A percentile compares a stretch with the other conserved stretches of the same genome.
Conservation (phyloP, 2,888 invertebrate species). For the Conistra vaccinii region DNA sequence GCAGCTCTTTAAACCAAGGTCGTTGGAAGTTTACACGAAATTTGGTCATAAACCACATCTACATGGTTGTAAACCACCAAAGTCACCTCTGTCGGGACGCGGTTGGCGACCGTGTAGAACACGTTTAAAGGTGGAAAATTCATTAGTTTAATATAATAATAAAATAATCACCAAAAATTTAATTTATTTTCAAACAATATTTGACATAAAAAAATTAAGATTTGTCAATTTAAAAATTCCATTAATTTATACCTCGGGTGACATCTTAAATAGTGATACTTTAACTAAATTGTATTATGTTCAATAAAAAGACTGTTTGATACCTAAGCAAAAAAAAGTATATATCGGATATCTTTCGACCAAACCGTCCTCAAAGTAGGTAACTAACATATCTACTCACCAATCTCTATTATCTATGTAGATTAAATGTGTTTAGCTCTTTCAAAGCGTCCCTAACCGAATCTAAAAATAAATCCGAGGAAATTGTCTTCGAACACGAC, state of each 20-base stretch:
- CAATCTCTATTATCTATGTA: conserved; percentile 66
- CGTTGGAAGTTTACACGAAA: no score
- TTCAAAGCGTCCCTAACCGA: conserved; percentile 60
- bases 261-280: background rate
- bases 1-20: no score
- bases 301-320: background rate
- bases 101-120: no score
- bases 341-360: background rate
- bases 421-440: conserved; percentile 66
- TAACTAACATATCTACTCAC: conserved; percentile 47
- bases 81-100: no score
- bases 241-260: background rate
- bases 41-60: no score
- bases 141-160: background rate
- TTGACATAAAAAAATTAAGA: background rate
- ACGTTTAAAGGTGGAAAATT: background rate
- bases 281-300: background rate
- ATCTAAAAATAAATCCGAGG: conserved; percentile 64
- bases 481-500: conserved; percentile 67
- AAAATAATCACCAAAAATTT: background rate
- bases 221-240: background rate
- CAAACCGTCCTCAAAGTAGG: background rate
- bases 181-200: background rate
- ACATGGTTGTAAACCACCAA: no score
- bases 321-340: no score